These are phyloP conservation scores for Graphium colonna DNA, from an alignment of 2,888 invertebrate species.

Conservation along the genomic window DNA sequence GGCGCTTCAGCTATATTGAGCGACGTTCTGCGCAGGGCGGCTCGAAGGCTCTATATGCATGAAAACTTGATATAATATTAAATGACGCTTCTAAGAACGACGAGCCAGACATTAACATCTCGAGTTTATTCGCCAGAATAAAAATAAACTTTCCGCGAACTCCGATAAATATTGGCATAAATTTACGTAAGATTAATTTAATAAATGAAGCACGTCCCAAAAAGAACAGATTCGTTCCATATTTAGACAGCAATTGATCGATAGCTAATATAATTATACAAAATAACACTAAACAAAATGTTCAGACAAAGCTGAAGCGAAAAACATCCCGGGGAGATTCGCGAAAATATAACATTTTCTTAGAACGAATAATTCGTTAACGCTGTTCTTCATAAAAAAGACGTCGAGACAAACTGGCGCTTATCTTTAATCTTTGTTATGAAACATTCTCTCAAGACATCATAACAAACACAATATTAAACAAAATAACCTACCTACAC, in stretches of 20 bases:
- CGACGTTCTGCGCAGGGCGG: not conserved
- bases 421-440: slow-evolving; percentile 7
- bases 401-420: slow-evolving; percentile 3
- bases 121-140: too few relatives aligned
- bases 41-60: too few relatives aligned
- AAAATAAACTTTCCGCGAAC: not conserved
- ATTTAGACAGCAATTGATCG: slow-evolving; percentile 12
- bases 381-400: not conserved
- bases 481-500: too few relatives aligned
- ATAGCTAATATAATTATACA: slow-evolving; percentile 7
- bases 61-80: not conserved
- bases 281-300: slow-evolving; percentile 4
- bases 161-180: not conserved
- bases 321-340: not conserved
- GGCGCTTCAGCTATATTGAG: not conserved
- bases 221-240: not conserved
- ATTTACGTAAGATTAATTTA: not conserved
- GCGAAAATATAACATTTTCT: slow-evolving; percentile 6
- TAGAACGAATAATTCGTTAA: slow-evolving; percentile 9
- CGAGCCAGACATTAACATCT: too few relatives aligned
- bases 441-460: not conserved
- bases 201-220: not conserved
- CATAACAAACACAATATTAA: not conserved
- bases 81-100: not conserved
- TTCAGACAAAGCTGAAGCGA: slow-evolving; percentile 6